Conservation (phyloP, 2,888 invertebrate genomes). For the Deilephila porcellus region DNA sequence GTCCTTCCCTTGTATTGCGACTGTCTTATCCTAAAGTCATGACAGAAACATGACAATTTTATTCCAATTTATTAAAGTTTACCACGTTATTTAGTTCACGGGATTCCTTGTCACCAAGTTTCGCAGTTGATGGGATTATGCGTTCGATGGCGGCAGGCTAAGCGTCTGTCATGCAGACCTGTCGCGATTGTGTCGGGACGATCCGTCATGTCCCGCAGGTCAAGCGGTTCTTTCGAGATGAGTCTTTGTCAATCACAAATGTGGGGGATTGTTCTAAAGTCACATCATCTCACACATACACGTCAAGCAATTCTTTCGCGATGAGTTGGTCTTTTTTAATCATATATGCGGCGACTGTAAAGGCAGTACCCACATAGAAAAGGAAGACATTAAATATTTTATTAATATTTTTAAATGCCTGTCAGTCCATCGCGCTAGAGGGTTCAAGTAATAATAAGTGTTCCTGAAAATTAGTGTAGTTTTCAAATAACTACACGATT, state of each 20-base stretch:
- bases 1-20: too few relatives aligned
- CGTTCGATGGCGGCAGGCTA: not conserved
- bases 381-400: not conserved
- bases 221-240: not conserved
- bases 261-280: too few relatives aligned
- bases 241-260: not conserved
- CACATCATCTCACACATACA: too few relatives aligned
- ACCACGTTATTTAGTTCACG: not conserved
- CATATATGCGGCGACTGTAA: not conserved
- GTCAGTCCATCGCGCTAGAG: too few relatives aligned
- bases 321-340: not conserved
- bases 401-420: too few relatives aligned
- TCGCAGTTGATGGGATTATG: not conserved
- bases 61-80: not conserved
- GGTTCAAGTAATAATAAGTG: too few relatives aligned
- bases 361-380: not conserved
- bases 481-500: too few relatives aligned
- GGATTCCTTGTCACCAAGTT: not conserved
- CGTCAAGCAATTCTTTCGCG: not conserved
- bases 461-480: too few relatives aligned
- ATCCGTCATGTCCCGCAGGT: conserved; percentile 6
- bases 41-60: too few relatives aligned
- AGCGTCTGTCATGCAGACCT: not conserved
- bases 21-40: too few relatives aligned
- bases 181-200: conserved; percentile 4